Evolutionary conservation across 1,140 invertebrate species (phyloP), one percentile per base, ranked within the genome.

Genomic region (Lucilia sericata): DNA sequence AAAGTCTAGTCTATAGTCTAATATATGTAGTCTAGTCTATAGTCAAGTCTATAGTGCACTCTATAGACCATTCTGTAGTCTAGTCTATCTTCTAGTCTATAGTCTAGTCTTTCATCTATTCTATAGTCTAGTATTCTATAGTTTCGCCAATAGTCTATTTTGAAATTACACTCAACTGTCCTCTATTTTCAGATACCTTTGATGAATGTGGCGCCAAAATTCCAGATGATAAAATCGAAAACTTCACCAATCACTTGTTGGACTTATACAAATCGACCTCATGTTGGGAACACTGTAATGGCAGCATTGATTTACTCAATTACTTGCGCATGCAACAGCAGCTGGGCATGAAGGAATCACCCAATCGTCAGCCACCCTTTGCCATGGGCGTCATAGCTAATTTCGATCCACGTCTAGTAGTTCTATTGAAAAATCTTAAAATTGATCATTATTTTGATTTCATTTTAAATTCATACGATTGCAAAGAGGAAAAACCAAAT

Each of bases 301-400:
- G 95, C 7, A 92, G 93, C 14, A 86, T 92, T 4, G 92, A 94
- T 42, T 90, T 96, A 49, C 91, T 98, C 0, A 89, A 93, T 47
- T 92, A 93, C 84, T 88, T 96, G 17, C 92, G 91, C 82, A 86
- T 89, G 34, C 88, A 90, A 25, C 51, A 85, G 0, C 85, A 89
- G 19, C 42, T 87, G 7, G 84, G 84, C 5, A 42, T 60, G 25
- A 75, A 85, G 30, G 76, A 84, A 74, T 17, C 36, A 9, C 19
- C 60, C 12, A 82, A 34, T 21, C 4, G 49, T 2, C 84, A 86
- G 0, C 88, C 86, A 34, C 87, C 91, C 65, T 86, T 95, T 14
- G 87, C 91, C 5, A 85, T 98, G 30, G 97, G 97, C 19, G 93
- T 97, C 0, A 95, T 98, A 86, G 97, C 96, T 14, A 98, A 98